Percentiles rank a stretch among this genome's conserved stretches.
Conservation (phyloP, 2,113 vertebrate species). For the Oriolus oriolus region DNA sequence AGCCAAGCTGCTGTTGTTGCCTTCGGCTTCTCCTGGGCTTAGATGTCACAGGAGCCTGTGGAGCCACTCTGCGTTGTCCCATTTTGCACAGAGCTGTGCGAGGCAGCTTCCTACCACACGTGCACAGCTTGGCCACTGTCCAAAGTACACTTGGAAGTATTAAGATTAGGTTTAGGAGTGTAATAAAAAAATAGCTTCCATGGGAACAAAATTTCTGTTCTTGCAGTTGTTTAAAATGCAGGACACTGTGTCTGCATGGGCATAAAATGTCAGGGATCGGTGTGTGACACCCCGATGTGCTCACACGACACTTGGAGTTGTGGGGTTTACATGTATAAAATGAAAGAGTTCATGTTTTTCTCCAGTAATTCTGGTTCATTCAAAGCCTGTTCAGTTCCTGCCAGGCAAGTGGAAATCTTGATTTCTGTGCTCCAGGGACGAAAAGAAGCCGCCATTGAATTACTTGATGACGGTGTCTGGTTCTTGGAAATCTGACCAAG, state of each 20-base stretch:
- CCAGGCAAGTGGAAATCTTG: neutral
- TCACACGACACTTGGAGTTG: neutral
- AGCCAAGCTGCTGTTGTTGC: neutral
- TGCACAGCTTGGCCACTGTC: neutral
- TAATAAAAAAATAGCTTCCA: conserved; percentile 7
- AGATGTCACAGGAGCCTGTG: neutral
- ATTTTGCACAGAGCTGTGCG: neutral
- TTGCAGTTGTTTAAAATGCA: neutral
- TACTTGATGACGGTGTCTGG: neutral
- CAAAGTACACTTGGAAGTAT: conserved; percentile 42
- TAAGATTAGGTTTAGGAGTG: conserved; percentile 8
- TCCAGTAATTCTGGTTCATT: neutral
- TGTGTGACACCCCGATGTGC: accelerated
- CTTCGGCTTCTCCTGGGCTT: neutral
- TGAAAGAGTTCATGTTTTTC: neutral
- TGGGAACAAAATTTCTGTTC: neutral
- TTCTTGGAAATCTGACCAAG: neutral
- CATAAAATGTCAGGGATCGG: neutral
- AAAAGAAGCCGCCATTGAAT: neutral
- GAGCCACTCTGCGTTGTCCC: neutral
- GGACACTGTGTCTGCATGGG: neutral
- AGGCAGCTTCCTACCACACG: neutral
- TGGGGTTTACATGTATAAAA: neutral
- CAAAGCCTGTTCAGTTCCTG: neutral
- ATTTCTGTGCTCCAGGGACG: neutral